Base-by-base conservation (phyloP, 2,797 vertebrate species). In the Benthosema pterotum region DNA sequence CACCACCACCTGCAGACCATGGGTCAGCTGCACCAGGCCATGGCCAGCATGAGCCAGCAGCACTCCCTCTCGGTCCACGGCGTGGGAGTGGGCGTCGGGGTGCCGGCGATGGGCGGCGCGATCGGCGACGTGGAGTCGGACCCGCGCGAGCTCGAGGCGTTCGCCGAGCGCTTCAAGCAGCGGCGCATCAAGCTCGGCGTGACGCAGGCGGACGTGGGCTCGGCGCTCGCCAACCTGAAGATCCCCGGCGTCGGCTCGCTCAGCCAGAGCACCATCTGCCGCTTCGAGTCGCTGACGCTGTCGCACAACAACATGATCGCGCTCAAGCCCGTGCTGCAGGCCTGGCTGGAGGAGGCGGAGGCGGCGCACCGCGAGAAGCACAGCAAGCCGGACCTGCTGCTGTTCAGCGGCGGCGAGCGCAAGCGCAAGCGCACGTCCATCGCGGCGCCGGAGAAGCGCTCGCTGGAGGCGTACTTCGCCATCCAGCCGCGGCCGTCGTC, bases 281-380 rank as follows among this genome's bases (percentile, higher is more conserved):
- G 96, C 86, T 98, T 98, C 85, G 96, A 98, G 89, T 98, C 96
- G 17, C 93, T 98, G 47, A 98, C 96, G 0, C 87, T 98, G 19
- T 97, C 95, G n/a, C 96, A 97, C 89, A 98, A 98, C 90, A 98
- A 98, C 90, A 98, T 98, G 96, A 94, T 95, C 1, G 96, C 96
- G n/a, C 94, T 98, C 46, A 94, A 95, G 74, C 96, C 96, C 0
- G 95, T 97, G 3, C 93, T 97, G 0, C 95, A 96, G 82, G 95
- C 96, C 48, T 98, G 96, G 96, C 89, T 97, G 63, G 96, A 97
- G 79, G 96, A 96, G 55, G 96, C 96, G 0, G 96, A 98, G 81
- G 95, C 94, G 14, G 94, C 95, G 38, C 84, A 94, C 70, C 88
- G 95, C 2, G 94, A 95, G 85, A 93, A 92, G 22, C 92, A 92